A percentile compares a stretch with the other conserved stretches of the same genome.
Conservation (phyloP, 2,113 vertebrate species). For the Meles meles region DNA sequence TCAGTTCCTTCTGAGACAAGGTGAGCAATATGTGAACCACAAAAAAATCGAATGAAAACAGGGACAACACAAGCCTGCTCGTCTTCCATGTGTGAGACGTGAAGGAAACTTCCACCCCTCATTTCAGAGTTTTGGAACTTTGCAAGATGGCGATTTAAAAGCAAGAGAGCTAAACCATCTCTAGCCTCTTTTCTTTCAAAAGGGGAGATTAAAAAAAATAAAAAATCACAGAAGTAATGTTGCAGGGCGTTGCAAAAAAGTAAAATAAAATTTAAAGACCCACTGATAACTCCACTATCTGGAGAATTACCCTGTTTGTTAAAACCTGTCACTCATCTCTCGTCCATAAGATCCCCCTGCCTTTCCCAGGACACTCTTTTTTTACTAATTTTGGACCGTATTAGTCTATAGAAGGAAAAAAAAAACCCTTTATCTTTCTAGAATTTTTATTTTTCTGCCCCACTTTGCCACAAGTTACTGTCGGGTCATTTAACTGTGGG, state of each 20-base stretch:
- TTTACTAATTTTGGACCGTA: not conserved
- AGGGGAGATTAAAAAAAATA: not conserved
- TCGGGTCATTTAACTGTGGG: not conserved
- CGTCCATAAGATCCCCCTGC: not conserved
- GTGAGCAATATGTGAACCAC: not conserved
- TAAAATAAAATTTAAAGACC: not conserved
- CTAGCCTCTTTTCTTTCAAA: not conserved
- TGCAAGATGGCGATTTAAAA: not conserved
- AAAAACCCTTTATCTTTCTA: not conserved
- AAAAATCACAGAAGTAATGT: not conserved
- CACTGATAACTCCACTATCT: not conserved
- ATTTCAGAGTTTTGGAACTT: not conserved
- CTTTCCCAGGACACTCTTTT: not conserved
- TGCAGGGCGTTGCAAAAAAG: not conserved
- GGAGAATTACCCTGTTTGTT: not conserved
- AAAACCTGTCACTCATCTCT: not conserved
- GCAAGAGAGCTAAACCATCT: not conserved
- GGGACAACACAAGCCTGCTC: not conserved
- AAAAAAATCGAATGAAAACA: not conserved
- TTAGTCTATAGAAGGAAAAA: not conserved
- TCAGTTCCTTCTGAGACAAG: constrained; percentile 14
- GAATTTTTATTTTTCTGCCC: not conserved
- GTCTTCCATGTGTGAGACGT: not conserved
- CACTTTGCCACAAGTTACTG: not conserved
- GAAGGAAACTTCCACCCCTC: not conserved